phyloP scores from a whole-genome alignment of 2,113 vertebrate genomes.

The Catharus fuscescens region DNA sequence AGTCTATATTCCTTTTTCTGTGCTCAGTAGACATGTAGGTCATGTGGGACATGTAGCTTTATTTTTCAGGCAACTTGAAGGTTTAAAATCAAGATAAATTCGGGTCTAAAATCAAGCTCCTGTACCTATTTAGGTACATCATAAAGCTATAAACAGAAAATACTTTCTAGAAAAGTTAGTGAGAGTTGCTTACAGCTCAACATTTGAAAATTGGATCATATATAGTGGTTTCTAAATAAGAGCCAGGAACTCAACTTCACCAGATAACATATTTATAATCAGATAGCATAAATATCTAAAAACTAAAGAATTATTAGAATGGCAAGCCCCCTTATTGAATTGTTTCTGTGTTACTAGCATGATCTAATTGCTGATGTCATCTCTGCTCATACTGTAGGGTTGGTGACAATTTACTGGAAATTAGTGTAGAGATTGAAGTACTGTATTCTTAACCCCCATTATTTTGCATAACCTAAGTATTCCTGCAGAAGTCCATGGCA shows the following conservation, averaged over 20 bases:
- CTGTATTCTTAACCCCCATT: not conserved
- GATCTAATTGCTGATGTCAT: not conserved
- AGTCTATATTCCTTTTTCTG: not conserved
- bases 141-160: not conserved
- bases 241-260: not conserved
- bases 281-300: not conserved
- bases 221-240: not conserved
- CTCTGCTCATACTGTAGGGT: not conserved
- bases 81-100: not conserved
- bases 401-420: not conserved
- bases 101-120: not conserved
- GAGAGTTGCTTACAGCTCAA: not conserved
- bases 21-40: not conserved
- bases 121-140: not conserved
- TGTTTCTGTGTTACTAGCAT: not conserved
- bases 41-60: not conserved
- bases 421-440: not conserved
- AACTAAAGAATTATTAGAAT: not conserved
- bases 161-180: not conserved
- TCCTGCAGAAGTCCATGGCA: not conserved
- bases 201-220: not conserved
- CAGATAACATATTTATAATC: not conserved
- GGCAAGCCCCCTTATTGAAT: not conserved
- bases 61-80: not conserved
- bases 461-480: not conserved